Percentiles rank a stretch among this genome's conserved stretches.
Evolutionary conservation across 2,113 vertebrate species (phyloP).

Genomic region (Scytalopus superciliaris): DNA sequence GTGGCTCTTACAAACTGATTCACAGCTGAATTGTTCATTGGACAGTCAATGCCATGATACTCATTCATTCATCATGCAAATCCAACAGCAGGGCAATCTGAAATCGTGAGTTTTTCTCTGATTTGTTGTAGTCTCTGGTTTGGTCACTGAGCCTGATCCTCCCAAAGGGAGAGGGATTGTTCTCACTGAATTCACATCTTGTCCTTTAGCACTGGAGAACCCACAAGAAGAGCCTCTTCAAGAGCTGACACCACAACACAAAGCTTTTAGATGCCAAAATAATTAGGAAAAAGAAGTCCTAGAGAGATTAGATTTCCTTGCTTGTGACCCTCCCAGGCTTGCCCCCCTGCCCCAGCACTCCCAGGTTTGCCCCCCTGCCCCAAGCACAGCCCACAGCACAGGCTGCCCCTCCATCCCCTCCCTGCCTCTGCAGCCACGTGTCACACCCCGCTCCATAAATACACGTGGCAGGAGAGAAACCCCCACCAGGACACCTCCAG

Average conservation of each 20-base stretch:
- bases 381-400: neutral
- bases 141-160: neutral
- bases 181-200: neutral
- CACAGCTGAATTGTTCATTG: neutral
- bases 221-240: neutral
- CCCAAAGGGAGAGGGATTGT: neutral
- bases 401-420: neutral
- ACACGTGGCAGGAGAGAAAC: neutral
- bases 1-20: neutral
- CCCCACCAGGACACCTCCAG: neutral
- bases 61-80: neutral
- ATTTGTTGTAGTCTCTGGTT: neutral
- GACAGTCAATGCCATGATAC: neutral
- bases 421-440: neutral
- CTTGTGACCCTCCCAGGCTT: neutral
- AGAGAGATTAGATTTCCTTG: neutral
- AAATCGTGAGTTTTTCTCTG: neutral
- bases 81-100: neutral
- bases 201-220: neutral
- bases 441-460: neutral
- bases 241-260: neutral
- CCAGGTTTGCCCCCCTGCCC: neutral
- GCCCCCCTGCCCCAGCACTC: neutral
- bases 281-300: neutral
- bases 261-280: neutral